Conservation (phyloP, 2,113 vertebrate genomes). For the Emydura subglobosa region DNA sequence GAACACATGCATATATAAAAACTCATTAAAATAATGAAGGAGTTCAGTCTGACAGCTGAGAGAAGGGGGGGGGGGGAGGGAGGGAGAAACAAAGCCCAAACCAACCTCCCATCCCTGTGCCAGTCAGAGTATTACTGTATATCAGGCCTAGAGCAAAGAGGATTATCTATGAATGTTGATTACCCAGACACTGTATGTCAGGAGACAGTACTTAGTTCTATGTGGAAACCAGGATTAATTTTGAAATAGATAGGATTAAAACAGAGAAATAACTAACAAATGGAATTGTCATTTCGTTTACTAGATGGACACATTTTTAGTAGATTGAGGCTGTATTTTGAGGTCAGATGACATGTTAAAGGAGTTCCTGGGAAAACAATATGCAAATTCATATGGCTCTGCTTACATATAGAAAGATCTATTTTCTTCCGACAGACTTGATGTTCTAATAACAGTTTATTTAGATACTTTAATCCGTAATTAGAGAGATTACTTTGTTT, state of each 20-base stretch:
- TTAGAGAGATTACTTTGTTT: not conserved
- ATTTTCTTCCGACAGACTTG: not conserved
- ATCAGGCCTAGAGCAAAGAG: slow-evolving; percentile 51
- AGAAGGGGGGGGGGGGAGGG: not conserved
- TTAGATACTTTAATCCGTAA: not conserved
- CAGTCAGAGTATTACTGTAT: not conserved
- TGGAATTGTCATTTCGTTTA: not conserved
- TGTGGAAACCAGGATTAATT: slow-evolving; percentile 49
- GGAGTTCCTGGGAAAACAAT: not conserved
- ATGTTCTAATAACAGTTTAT: not conserved
- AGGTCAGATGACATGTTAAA: not conserved
- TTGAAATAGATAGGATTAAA: slow-evolving; percentile 56
- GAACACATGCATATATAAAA: not conserved
- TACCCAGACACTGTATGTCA: not conserved
- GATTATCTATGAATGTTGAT: slow-evolving; percentile 61
- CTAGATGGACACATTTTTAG: not conserved
- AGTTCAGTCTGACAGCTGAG: not conserved
- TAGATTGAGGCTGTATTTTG: not conserved
- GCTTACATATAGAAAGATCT: not conserved
- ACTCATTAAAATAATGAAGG: slow-evolving; percentile 26
- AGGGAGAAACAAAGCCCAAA: not conserved
- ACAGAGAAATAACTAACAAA: not conserved
- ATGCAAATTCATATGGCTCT: not conserved
- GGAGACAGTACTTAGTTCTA: not conserved
- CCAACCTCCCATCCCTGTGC: not conserved